Evolutionary conservation across 2,113 vertebrate species (phyloP).

Genomic region (Lampris incognitus): DNA sequence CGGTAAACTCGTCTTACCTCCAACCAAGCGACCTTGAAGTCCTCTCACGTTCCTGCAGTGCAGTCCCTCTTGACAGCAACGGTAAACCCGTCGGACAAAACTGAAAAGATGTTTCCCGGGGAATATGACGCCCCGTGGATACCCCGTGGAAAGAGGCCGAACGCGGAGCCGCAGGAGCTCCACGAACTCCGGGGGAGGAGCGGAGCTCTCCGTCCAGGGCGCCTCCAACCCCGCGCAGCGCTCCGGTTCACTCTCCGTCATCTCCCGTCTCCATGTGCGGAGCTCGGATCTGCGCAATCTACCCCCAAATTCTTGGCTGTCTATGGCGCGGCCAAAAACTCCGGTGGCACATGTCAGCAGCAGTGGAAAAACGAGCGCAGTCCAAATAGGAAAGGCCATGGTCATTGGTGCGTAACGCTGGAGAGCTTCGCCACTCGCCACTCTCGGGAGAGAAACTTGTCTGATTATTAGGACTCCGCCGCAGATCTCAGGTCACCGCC

Average conservation of each 20-base stretch:
- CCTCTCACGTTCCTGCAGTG: conserved; percentile 79
- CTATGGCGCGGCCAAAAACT: conserved; percentile 53
- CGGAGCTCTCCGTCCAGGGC: conserved; percentile 70
- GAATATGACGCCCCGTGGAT: conserved; percentile 64
- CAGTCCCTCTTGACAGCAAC: conserved; percentile 79
- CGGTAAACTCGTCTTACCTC: conserved; percentile 61
- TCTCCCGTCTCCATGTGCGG: conserved; percentile 48
- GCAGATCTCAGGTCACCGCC: background rate
- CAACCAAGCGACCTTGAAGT: conserved; percentile 77
- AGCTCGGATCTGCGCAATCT: conserved; percentile 10
- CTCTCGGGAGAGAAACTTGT: too few relatives aligned
- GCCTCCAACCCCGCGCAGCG: conserved; percentile 68
- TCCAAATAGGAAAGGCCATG: conserved; percentile 61
- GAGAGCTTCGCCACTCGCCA: conserved; percentile 1
- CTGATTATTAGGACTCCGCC: too few relatives aligned
- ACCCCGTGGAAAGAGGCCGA: conserved; percentile 40
- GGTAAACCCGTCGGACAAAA: conserved; percentile 79
- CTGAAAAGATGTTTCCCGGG: conserved; percentile 79
- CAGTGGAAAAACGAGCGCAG: conserved; percentile 46
- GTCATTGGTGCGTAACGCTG: background rate
- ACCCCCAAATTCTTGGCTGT: conserved; percentile 9
- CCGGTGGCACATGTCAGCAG: conserved; percentile 29
- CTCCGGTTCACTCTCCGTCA: conserved; percentile 51
- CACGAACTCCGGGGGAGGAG: conserved; percentile 17
- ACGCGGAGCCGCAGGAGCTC: conserved; percentile 68